phyloP scores from a whole-genome alignment of 2,888 invertebrate genomes.

The Nomada hirtipes region DNA sequence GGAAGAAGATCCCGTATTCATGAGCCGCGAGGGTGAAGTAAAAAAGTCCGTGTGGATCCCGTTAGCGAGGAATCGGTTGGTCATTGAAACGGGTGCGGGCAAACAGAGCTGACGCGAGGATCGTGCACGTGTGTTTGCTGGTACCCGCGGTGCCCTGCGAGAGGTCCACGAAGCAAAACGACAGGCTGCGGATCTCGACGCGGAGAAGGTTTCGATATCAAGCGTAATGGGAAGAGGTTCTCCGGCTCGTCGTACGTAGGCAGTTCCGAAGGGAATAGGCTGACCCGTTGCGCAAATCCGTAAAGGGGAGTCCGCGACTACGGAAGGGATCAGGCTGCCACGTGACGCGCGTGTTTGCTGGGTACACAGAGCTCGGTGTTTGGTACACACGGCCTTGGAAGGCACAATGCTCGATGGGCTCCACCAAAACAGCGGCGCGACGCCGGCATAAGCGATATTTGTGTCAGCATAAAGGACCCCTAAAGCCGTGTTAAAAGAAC shows the following conservation, averaged over 20 bases:
- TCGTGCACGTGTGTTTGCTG: constrained; percentile 78
- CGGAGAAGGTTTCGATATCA: constrained; percentile 52
- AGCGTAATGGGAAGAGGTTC: constrained; percentile 57
- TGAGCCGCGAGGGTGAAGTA: constrained; percentile 19
- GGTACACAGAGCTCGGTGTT: constrained; percentile 82
- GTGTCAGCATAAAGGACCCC: constrained; percentile 83
- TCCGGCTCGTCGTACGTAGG: constrained; percentile 29
- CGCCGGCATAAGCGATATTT: constrained; percentile 84
- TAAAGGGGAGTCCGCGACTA: constrained; percentile 63
- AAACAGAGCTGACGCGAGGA: constrained; percentile 75
- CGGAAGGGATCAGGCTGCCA: constrained; percentile 75
- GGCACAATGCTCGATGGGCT: constrained; percentile 83
- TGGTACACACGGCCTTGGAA: constrained; percentile 79
- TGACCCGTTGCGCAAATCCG: constrained; percentile 76
- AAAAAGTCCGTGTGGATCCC: constrained; percentile 28
- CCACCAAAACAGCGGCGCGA: constrained; percentile 83
- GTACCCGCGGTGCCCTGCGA: constrained; percentile 69
- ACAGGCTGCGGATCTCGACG: constrained; percentile 56
- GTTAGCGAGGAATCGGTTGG: constrained; percentile 30
- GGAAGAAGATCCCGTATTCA: constrained; percentile 7
- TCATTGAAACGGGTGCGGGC: constrained; percentile 53
- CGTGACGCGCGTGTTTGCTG: constrained; percentile 83
- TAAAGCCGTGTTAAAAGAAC: constrained; percentile 81
- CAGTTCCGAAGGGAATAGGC: constrained; percentile 48
- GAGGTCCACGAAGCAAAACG: constrained; percentile 49